Conservation (phyloP, 2,113 vertebrate genomes). For the Xiphophorus maculatus region DNA sequence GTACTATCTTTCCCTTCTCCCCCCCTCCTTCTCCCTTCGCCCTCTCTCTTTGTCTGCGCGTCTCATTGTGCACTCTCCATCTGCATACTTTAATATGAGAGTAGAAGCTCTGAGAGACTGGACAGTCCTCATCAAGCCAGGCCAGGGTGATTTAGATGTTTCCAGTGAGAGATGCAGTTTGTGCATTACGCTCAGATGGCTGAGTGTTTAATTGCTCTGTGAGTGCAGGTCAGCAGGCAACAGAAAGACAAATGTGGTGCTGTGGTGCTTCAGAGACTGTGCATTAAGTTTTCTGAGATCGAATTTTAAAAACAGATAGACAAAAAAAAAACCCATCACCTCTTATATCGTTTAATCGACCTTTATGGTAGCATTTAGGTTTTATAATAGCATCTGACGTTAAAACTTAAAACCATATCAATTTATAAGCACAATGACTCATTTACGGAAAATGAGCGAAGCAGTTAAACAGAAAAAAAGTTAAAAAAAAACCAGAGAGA, state of each 20-base stretch:
- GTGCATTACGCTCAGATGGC: conserved; percentile 43
- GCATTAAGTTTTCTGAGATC: conserved; percentile 19
- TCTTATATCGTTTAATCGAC: background rate
- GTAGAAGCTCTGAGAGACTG: conserved; percentile 27
- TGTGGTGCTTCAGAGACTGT: conserved; percentile 8
- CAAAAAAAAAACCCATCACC: background rate
- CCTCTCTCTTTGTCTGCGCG: conserved; percentile 3
- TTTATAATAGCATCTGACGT: background rate
- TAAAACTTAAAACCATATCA: background rate
- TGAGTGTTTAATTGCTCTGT: conserved; percentile 56
- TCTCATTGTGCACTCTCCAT: conserved; percentile 22
- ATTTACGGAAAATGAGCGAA: background rate
- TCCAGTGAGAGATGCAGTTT: conserved; percentile 43
- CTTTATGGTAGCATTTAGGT: background rate
- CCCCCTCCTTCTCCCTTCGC: conserved; percentile 9
- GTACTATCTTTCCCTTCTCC: conserved; percentile 35
- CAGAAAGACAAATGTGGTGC: conserved; percentile 23
- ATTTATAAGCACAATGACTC: background rate
- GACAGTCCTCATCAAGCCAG: conserved; percentile 50
- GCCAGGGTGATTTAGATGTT: conserved; percentile 54
- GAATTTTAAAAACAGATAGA: background rate
- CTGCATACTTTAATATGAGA: conserved; percentile 40
- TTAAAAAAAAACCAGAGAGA: background rate
- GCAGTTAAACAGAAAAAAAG: background rate
- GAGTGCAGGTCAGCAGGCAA: conserved; percentile 47